These are phyloP conservation scores for Gavia stellata DNA, from an alignment of 2,113 vertebrate species.

Conservation along the genomic window DNA sequence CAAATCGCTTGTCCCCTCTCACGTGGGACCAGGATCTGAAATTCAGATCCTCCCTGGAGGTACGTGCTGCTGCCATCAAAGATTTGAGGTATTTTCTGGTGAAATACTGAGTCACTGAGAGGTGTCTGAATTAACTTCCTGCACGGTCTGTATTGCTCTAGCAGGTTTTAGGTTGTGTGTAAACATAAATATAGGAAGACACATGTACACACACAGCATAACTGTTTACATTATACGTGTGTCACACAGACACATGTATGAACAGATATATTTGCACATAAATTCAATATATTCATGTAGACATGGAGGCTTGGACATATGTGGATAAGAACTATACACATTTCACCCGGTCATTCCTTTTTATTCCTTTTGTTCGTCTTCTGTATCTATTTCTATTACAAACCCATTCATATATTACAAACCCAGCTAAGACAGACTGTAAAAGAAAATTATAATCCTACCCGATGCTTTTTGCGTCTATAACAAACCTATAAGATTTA, in stretches of 20 bases:
- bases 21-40: not conserved
- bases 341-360: not conserved
- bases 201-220: rapidly evolving
- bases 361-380: not conserved
- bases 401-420: not conserved
- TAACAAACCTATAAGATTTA: not conserved
- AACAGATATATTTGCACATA: not conserved
- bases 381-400: not conserved
- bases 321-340: no score
- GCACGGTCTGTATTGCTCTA: not conserved
- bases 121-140: not conserved
- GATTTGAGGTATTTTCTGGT: not conserved
- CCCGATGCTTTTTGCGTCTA: not conserved
- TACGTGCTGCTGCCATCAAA: not conserved
- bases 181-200: not conserved
- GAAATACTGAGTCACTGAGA: not conserved
- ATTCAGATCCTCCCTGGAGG: not conserved
- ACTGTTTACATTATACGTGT: rapidly evolving
- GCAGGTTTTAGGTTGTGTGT: not conserved
- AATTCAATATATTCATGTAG: not conserved
- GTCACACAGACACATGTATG: not conserved
- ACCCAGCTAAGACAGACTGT: not conserved
- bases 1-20: not conserved
- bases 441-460: not conserved
- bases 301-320: not conserved